Base-by-base conservation (phyloP, 2,888 invertebrate species). In the Alsophila aescularia region DNA sequence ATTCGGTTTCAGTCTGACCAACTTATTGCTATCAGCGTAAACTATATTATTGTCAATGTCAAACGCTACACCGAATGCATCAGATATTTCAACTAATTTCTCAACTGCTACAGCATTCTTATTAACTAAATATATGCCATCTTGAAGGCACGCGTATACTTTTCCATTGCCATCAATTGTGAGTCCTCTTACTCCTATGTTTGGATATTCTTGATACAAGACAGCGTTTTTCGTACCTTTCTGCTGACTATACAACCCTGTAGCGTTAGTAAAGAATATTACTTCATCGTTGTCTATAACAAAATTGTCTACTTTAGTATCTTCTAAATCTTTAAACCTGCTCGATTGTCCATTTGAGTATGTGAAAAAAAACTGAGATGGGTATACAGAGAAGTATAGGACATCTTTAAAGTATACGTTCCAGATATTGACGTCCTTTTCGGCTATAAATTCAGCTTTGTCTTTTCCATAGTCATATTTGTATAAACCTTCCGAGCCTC, bases 51-150 rank as follows among this genome's bases (percentile, higher is more conserved):
- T 85, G 16, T 78, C 72, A 43, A 69, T 78, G 62, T 89, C 89
- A 66, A 89, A 89, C 0, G 86, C 77, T 12, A 86, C 51, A 5
- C 89, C 88, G 53, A 85, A 88, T 0, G 75, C 77, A 51, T 87
- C 84, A 5, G 81, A 68, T 1, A 87, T 41, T 4, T 73, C 69
- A 0, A 77, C 24, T 6, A 81, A 47, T 55, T 77, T 81, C 10
- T 78, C 74, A 12, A 87, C 51, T 35, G 52, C 52, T 4, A 37
- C 54, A 0, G 55, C 66, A 0, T 59, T 43, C 64, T 80, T 85
- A 44, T 75, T 73, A 2, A 81, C 64, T 36, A 60, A 64, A 42
- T 79, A 88, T 35, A 90, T 75, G 2, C 87, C 87, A 44, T 86
- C 75, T 56, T 69, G 61, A 1, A 77, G 53, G 55, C 85, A 85